phyloP scores from a whole-genome alignment of 2,113 vertebrate species.

The Eudorcas thomsonii region DNA sequence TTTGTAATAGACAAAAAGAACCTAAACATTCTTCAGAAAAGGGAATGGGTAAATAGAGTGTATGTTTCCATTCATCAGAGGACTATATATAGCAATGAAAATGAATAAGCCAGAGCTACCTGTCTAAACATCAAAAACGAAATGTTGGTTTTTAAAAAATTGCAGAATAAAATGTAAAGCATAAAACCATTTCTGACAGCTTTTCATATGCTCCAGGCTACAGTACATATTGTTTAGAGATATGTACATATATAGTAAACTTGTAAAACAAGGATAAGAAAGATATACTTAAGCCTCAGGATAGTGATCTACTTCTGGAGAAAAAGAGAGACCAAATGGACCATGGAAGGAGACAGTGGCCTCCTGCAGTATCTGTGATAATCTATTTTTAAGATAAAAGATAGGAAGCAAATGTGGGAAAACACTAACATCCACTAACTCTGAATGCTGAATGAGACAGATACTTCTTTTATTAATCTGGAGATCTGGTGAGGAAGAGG shows the following conservation, averaged over 20 bases:
- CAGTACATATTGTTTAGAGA: not conserved
- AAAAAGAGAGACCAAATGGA: not conserved
- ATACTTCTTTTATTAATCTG: not conserved
- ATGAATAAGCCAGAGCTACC: not conserved
- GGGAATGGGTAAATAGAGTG: not conserved
- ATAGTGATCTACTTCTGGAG: not conserved
- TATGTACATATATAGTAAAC: not conserved
- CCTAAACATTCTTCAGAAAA: not conserved
- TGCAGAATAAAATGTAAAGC: constrained; percentile 2
- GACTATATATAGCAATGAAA: not conserved
- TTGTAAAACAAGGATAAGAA: not conserved
- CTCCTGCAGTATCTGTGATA: not conserved
- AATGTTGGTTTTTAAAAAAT: not conserved
- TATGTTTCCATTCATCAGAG: not conserved
- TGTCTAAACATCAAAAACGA: not conserved
- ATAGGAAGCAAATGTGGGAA: not conserved
- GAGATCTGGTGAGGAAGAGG: not conserved
- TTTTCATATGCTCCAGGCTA: not conserved
- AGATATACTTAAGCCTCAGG: not conserved
- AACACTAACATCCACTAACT: not conserved
- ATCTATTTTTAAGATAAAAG: not conserved
- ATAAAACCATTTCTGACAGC: not conserved
- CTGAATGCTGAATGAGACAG: not conserved
- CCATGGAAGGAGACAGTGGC: not conserved
- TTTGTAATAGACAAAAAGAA: not conserved